phyloP scores from a whole-genome alignment of 2,888 invertebrate genomes.

The Eilema caniola region DNA sequence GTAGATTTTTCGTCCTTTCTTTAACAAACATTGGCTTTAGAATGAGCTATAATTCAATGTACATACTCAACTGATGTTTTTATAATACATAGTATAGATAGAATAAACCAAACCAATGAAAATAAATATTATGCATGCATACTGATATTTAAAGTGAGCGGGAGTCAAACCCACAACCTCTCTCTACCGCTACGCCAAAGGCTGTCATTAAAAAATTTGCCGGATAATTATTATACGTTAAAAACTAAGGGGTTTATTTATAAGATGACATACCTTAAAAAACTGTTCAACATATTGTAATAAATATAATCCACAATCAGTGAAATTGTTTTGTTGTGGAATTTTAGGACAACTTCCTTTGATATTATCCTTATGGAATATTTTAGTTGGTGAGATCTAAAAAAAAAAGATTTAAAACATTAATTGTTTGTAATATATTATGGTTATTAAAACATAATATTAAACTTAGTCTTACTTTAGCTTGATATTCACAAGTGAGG shows the following conservation, averaged over 20 bases:
- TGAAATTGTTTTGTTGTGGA: conserved; percentile 99
- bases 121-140: too few species aligned
- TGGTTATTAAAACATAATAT: not conserved
- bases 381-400: conserved; percentile 87
- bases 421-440: not conserved
- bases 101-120: too few species aligned
- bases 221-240: too few species aligned
- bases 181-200: too few species aligned
- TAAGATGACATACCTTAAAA: conserved; percentile 89
- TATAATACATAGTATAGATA: too few species aligned
- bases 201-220: too few species aligned
- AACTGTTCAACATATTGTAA: conserved; percentile 99
- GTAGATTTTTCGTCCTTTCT: too few species aligned
- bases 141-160: too few species aligned
- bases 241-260: not conserved
- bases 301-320: conserved; percentile 98
- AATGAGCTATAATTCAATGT: too few species aligned
- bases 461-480: conserved; percentile 84
- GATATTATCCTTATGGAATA: conserved; percentile 94
- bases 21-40: too few species aligned
- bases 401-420: conserved; percentile 12
- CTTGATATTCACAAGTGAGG: conserved; percentile 94
- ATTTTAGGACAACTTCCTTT: conserved; percentile 96
- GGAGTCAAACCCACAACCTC: too few species aligned
- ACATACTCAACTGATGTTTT: too few species aligned